A percentile compares a stretch with the other conserved stretches of the same genome.
phyloP scores from a whole-genome alignment of 2,113 vertebrate species.

The Phrynosoma blainvillii region DNA sequence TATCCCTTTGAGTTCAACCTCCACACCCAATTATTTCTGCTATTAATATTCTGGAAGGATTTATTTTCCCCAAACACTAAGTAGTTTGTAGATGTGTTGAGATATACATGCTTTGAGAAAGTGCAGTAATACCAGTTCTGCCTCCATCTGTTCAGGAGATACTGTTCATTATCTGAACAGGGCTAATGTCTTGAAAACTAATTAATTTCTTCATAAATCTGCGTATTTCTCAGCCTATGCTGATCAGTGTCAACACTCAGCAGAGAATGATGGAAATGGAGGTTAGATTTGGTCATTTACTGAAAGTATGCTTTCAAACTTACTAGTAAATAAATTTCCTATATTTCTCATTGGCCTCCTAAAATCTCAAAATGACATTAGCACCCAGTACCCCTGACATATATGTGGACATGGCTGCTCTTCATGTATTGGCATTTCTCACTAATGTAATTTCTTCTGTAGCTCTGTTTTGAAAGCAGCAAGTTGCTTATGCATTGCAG shows the following conservation, averaged over 20 bases:
- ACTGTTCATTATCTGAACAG: neutral
- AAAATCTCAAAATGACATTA: neutral
- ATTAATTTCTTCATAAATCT: slow-evolving; percentile 3
- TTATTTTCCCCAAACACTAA: neutral
- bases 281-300: neutral
- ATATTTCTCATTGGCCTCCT: neutral
- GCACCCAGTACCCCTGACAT: neutral
- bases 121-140: neutral
- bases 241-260: neutral
- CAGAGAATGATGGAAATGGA: neutral
- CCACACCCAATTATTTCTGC: neutral
- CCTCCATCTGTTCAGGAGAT: neutral
- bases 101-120: neutral
- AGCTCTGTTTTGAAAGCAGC: neutral
- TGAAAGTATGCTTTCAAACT: neutral
- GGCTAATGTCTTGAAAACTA: neutral
- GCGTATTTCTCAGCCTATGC: neutral
- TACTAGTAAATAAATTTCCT: neutral
- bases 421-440: neutral
- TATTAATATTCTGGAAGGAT: neutral
- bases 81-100: neutral
- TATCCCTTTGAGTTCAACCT: neutral
- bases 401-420: neutral
- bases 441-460: neutral
- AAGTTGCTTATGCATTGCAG: neutral